A percentile compares a stretch with the other conserved stretches of the same genome.
Conservation (phyloP, 2,113 vertebrate genomes). For the Rattus norvegicus region GRCr8 NC_086019.1:92437501-92438000, state of each 20-base stretch:
- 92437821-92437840: background rate
- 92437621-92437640: background rate
- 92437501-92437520: background rate
- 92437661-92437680: background rate
- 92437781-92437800: background rate
- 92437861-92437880: background rate
- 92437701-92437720: background rate
- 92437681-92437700: background rate
- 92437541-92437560: background rate
- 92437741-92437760: background rate
- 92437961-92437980: background rate
- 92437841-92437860: background rate
- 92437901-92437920: conserved; percentile 5
- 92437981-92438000: background rate
- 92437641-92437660: background rate
- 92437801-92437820: background rate
- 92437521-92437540: background rate
- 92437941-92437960: background rate
- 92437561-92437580: background rate
- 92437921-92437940: background rate
- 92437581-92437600: background rate
- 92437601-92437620: background rate
- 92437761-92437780: background rate
- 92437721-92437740: background rate
- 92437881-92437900: background rate